Base-by-base conservation (phyloP, 2,113 vertebrate species). In the Shinisaurus crocodilurus region DNA sequence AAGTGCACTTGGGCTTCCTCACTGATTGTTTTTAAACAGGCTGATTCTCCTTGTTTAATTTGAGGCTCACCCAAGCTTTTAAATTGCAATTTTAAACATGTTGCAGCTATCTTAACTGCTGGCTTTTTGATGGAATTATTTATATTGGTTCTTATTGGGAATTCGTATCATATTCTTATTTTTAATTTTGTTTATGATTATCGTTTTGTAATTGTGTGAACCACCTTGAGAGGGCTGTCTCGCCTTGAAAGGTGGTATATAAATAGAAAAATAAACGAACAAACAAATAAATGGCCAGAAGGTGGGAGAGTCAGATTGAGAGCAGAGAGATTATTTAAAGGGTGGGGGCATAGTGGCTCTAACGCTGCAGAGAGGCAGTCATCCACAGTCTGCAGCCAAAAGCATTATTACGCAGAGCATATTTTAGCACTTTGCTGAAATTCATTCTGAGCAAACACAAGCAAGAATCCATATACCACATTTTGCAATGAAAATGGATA, bases 401-500 rank as follows among this genome's bases (percentile, higher is more conserved):
- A 65, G 18, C 32, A 6, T 67, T 74, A 25, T 63, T 63, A 63
- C 75, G 18, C 75, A 83, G 29, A 45, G 81, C 15, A 82, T 83
- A 88, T 94, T 94, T 50, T 29, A 91, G 43, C 3, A 91, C 77
- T 95, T 87, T 88, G 82, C 43, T 93, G 74, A 45, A 91, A 93
- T 74, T 90, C 90, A 57, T 94, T 93, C 89, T 48, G 67, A 70
- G 89, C 74, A 75, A 89, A 29, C 18, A 23, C 1, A 57, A 85
- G 87, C 60, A 91, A 8, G 6, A 9, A 91, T 88, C 86, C 90
- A 18, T 0, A 20, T 2, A 10, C 86, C 86, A 87, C 95, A 67
- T 93, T 92, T 67, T 72, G 94, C 79, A 93, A 93, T 86, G 45
- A 92, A 91, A 85, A 54, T 86, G 93, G 80, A 60, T 95, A 87